phyloP scores from a whole-genome alignment of 2,888 invertebrate genomes.

The Bembecia ichneumoniformis region DNA sequence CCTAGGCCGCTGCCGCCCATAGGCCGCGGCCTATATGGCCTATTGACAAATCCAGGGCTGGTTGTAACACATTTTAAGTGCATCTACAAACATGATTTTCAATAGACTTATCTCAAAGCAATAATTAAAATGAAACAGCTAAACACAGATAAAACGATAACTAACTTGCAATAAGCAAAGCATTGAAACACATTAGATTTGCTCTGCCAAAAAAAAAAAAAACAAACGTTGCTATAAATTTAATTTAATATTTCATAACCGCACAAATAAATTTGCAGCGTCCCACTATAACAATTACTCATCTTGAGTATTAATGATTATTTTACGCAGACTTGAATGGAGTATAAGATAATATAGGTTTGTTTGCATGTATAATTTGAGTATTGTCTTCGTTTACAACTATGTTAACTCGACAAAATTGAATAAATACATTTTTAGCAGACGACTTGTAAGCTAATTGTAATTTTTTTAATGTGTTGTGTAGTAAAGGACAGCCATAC shows the following conservation, averaged over 20 bases:
- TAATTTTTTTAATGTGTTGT: too few species aligned
- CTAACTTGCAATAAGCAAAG: conserved; percentile 28
- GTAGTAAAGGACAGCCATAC: too few species aligned
- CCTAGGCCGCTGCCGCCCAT: too few species aligned
- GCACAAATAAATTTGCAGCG: conserved; percentile 6
- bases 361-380: not conserved
- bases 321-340: conserved; percentile 25
- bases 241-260: not conserved
- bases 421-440: too few species aligned
- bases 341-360: conserved; percentile 7
- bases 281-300: conserved; percentile 26
- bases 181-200: conserved; percentile 10
- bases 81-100: not conserved
- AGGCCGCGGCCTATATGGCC: too few species aligned
- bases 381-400: not conserved
- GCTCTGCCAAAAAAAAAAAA: conserved; percentile 1
- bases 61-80: too few species aligned
- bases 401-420: not conserved
- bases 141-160: conserved; percentile 31
- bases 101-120: not conserved
- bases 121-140: conserved; percentile 40
- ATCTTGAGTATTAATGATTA: conserved; percentile 29
- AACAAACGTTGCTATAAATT: not conserved
- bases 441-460: too few species aligned
- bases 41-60: too few species aligned